Conservation (phyloP, 2,113 vertebrate genomes). For the Apistogramma diplotaenia region DNA sequence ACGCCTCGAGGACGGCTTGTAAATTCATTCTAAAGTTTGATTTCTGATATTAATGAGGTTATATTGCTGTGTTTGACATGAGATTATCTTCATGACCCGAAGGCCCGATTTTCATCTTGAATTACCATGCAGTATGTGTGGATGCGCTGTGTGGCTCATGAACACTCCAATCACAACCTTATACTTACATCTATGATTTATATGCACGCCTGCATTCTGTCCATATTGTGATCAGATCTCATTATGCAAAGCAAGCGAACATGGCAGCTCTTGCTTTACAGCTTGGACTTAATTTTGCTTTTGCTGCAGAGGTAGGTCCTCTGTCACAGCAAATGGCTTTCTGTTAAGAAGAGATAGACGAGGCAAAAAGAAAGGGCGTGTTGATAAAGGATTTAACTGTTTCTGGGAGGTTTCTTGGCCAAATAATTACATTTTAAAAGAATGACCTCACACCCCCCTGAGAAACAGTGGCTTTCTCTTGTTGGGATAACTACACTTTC, state of each 20-base stretch:
- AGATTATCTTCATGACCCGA: not conserved
- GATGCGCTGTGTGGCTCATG: slow-evolving; percentile 7
- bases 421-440: not conserved
- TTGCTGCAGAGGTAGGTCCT: slow-evolving; percentile 1
- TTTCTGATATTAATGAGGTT: not conserved
- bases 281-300: slow-evolving; percentile 10
- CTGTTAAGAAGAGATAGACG: slow-evolving; percentile 6
- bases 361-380: slow-evolving; percentile 4
- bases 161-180: slow-evolving; percentile 30
- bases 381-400: not conserved
- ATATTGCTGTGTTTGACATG: not conserved
- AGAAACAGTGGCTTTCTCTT: not conserved
- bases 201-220: slow-evolving; percentile 55
- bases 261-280: slow-evolving; percentile 45
- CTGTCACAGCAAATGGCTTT: slow-evolving; percentile 18
- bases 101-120: not conserved
- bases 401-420: not conserved
- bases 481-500: not conserved
- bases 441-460: not conserved
- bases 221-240: slow-evolving; percentile 60
- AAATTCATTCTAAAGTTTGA: not conserved
- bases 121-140: not conserved
- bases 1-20: not conserved
- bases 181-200: slow-evolving; percentile 44
- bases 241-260: slow-evolving; percentile 63